These are phyloP conservation scores for Ochropleura plecta DNA, from an alignment of 2,888 invertebrate species.

Conservation along the genomic window DNA sequence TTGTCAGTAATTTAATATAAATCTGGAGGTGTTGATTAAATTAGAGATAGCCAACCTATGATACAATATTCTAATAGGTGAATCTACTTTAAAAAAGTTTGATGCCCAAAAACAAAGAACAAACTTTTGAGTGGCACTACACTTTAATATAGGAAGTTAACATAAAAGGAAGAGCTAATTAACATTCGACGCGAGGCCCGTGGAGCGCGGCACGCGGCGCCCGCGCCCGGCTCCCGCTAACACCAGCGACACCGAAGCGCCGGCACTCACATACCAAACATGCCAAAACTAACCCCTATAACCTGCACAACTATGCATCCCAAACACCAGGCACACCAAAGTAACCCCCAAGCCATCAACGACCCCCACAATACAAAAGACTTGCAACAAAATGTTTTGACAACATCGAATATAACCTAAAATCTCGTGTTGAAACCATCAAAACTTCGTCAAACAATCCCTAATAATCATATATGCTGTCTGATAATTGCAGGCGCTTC, in stretches of 20 bases:
- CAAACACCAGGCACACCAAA: conserved; percentile 18
- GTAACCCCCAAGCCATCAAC: conserved; percentile 34
- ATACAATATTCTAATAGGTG: conserved; percentile 3
- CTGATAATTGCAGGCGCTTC: conserved; percentile 76
- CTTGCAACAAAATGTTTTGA: conserved; percentile 81
- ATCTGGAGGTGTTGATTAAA: not conserved
- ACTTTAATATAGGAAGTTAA: conserved; percentile 82
- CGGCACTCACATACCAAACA: conserved; percentile 63
- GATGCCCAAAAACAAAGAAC: conserved; percentile 55
- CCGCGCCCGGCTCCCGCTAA: conserved; percentile 70
- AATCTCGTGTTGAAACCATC: conserved; percentile 85
- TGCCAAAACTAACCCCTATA: conserved; percentile 47
- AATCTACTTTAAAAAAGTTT: conserved; percentile 21
- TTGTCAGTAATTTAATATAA: too few species aligned
- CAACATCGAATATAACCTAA: conserved; percentile 90
- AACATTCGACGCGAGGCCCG: conserved; percentile 84
- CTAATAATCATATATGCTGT: conserved; percentile 73
- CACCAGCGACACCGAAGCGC: conserved; percentile 63
- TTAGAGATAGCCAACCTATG: not conserved
- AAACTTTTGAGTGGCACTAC: conserved; percentile 56
- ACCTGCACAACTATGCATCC: conserved; percentile 25
- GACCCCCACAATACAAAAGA: conserved; percentile 62
- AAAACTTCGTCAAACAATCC: conserved; percentile 76
- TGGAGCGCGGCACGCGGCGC: conserved; percentile 81
- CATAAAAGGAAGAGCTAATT: conserved; percentile 87